Evolutionary conservation across 2,888 invertebrate species (phyloP), one percentile per base, ranked within the genome.

Genomic region (Antitype chi): DNA sequence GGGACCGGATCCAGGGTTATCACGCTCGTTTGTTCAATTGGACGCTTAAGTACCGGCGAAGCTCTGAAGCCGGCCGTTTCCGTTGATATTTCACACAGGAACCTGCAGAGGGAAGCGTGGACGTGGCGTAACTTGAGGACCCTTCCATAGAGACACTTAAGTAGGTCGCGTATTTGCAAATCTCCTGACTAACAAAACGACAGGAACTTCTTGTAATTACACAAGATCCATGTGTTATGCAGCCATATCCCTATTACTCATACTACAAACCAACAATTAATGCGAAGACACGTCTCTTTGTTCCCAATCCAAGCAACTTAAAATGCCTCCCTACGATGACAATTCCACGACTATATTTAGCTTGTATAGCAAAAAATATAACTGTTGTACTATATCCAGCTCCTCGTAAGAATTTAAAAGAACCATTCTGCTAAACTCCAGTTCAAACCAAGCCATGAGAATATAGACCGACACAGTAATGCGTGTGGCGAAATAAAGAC

Each of bases 1-100:
- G 94, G 89, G 95, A 95, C 95, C 95, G 96, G 95, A 95, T 94
- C 94, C 89, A 89, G 91, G 90, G 92, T 93, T 94, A 95, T 95
- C 94, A 93, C 92, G 94, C 93, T 95, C 92, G 93, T 96, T 96
- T 92, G 92, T 91, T 93, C 96, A 96, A 96, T 96, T 96, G 95
- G 90, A 85, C 91, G 83, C 91, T 92, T 95, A 94, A 94, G 92
- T 93, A 91, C 91, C 89, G 90, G 88, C 90, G 91, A 92, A 93
- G 92, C 92, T 91, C 92, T 90, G 91, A 92, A 93, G 93, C 91
- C 91, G 91, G 83, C 91, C 90, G 90, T 93, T 94, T 95, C 95
- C 95, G 94, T 84, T 91, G 85, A 85, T 89, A 87, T 91, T 95
- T 95, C 94, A 93, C 95, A 94, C 90, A 94, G 93, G 92, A 94